Conservation (phyloP, 2,113 vertebrate genomes). For the Vulpes vulpes region DNA sequence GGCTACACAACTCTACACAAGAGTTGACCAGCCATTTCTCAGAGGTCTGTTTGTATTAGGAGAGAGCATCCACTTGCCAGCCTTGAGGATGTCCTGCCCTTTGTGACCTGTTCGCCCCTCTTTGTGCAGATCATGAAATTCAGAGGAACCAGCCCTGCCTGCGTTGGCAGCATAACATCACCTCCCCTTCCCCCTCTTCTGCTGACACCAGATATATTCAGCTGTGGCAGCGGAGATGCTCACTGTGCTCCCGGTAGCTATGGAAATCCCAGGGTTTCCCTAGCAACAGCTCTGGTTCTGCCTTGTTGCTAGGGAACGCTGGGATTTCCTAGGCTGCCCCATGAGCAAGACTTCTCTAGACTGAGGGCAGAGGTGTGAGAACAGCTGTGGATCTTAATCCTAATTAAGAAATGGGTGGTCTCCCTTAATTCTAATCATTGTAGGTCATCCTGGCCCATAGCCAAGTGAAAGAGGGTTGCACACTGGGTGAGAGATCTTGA, state of each 20-base stretch:
- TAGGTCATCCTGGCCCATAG: not conserved
- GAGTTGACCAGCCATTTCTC: not conserved
- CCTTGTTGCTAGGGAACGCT: constrained; percentile 80
- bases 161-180: not conserved
- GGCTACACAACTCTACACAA: not conserved
- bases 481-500: not conserved
- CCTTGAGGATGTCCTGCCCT: not conserved
- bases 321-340: constrained; percentile 70
- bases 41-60: not conserved
- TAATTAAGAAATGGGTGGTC: not conserved
- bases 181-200: constrained; percentile 58
- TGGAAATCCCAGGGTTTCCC: constrained; percentile 83
- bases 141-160: not conserved
- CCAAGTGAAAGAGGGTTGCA: not conserved
- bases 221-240: constrained; percentile 61
- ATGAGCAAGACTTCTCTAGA: constrained; percentile 31
- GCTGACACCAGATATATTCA: constrained; percentile 65
- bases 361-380: not conserved
- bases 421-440: not conserved
- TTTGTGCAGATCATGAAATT: constrained; percentile 22
- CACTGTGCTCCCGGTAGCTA: constrained; percentile 68
- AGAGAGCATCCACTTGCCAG: not conserved
- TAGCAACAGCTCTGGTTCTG: constrained; percentile 73
- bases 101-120: not conserved
- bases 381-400: not conserved